Conservation (phyloP, 2,113 vertebrate species). For the Phrynosoma blainvillii region DNA sequence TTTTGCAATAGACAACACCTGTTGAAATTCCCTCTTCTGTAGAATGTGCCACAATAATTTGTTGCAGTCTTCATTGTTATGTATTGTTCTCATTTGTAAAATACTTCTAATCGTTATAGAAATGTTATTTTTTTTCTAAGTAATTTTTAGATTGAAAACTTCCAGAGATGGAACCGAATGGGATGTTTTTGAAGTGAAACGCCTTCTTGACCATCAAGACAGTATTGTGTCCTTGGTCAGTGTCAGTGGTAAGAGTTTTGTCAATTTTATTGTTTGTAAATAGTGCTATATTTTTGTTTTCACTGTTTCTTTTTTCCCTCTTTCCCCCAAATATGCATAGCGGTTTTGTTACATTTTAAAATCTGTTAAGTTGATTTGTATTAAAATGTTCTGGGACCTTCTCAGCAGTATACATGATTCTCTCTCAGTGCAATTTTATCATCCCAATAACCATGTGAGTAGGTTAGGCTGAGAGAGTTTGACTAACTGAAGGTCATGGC, state of each 20-base stretch:
- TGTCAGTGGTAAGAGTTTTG: conserved; percentile 80
- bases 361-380: background rate
- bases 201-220: conserved; percentile 89
- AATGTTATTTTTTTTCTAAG: conserved; percentile 70
- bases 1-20: background rate
- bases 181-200: conserved; percentile 79
- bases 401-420: background rate
- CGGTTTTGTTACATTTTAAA: background rate
- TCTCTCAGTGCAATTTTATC: background rate
- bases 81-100: conserved; percentile 25
- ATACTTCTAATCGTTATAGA: conserved; percentile 39
- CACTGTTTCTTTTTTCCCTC: background rate
- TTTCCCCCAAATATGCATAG: background rate
- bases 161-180: conserved; percentile 73
- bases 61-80: background rate
- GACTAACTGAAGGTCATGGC: too few species aligned
- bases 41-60: background rate
- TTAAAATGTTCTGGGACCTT: background rate
- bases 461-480: background rate
- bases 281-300: background rate
- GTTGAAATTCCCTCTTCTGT: background rate
- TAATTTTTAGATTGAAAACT: conserved; percentile 86
- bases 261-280: conserved; percentile 37
- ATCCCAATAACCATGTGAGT: background rate
- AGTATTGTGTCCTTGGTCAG: conserved; percentile 88